Conservation (phyloP, 2,797 vertebrate species). For the Alauda arvensis region DNA sequence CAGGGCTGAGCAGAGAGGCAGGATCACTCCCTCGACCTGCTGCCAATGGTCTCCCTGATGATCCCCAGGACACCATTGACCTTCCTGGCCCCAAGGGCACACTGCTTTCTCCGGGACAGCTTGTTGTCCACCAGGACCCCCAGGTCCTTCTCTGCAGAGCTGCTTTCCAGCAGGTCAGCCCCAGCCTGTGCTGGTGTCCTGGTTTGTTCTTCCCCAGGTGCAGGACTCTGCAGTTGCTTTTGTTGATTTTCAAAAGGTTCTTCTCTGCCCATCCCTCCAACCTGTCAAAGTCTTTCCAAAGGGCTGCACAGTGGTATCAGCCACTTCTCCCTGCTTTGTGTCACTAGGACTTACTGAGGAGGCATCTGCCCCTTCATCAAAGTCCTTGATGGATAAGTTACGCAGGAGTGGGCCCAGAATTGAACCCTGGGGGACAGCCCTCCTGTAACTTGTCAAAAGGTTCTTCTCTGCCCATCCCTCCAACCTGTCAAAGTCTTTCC, state of each 20-base stretch:
- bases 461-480: background rate
- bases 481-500: background rate
- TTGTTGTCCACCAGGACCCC: background rate
- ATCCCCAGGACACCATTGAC: background rate
- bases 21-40: background rate
- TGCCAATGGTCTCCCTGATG: background rate
- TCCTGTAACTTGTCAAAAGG: too few relatives aligned
- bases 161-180: background rate
- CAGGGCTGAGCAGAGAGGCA: background rate
- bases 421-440: background rate
- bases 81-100: background rate
- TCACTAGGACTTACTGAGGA: background rate
- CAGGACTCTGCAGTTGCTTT: background rate
- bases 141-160: background rate
- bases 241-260: background rate
- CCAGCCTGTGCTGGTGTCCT: background rate
- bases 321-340: background rate
- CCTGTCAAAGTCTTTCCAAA: background rate
- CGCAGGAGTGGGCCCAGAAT: background rate
- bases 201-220: rapidly evolving
- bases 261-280: background rate
- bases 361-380: background rate
- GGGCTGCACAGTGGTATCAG: background rate
- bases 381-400: background rate
- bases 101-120: background rate